A percentile compares a stretch with the other conserved stretches of the same genome.
phyloP scores from a whole-genome alignment of 1,140 invertebrate genomes.

The Apis cerana region DNA sequence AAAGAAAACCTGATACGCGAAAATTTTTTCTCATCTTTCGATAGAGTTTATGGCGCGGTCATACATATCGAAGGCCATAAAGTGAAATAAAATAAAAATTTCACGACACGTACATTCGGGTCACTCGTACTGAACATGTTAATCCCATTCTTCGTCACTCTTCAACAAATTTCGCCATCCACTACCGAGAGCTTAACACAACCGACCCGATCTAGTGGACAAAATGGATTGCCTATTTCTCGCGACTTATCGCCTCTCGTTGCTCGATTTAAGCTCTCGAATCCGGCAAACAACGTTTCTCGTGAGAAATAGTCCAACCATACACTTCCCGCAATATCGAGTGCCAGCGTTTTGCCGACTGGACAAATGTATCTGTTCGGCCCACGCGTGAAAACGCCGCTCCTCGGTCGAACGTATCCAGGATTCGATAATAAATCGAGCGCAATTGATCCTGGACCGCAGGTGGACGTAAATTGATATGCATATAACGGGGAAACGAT shows the following conservation, averaged over 20 bases:
- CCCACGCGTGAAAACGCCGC: conserved; percentile 18
- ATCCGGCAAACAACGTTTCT: neutral
- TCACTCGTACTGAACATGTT: too few species aligned
- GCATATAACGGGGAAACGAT: conserved; percentile 61
- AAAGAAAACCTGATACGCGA: too few species aligned
- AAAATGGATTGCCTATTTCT: neutral
- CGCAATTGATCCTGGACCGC: conserved; percentile 46
- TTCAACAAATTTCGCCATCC: neutral
- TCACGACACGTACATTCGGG: too few species aligned
- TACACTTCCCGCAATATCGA: conserved; percentile 27
- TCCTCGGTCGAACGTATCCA: neutral
- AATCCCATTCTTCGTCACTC: too few species aligned
- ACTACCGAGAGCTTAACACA: neutral
- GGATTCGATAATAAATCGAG: conserved; percentile 54
- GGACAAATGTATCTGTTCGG: conserved; percentile 12
- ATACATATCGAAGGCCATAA: too few species aligned
- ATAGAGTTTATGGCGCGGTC: too few species aligned
- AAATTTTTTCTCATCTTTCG: too few species aligned
- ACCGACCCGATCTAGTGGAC: neutral
- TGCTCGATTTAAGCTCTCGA: conserved; percentile 2
- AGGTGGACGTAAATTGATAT: conserved; percentile 68
- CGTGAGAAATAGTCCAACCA: conserved; percentile 23
- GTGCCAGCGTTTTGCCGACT: neutral
- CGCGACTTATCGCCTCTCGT: neutral
- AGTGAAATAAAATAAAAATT: too few species aligned